Conservation (phyloP, 2,888 invertebrate species). For the Orthosia gothica region DNA sequence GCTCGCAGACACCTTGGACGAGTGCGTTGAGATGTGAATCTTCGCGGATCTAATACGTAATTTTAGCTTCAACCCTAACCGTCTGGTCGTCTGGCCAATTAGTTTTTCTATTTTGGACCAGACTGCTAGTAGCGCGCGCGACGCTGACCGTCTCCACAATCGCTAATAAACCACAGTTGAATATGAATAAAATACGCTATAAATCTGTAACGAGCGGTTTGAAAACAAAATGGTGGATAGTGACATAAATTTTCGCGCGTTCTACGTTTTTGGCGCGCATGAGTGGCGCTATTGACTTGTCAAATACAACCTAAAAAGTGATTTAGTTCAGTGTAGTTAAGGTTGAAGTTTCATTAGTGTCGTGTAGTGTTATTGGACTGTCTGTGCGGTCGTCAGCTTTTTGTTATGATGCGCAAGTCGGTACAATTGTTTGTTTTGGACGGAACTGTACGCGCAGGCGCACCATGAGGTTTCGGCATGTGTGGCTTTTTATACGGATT, state of each 20-base stretch:
- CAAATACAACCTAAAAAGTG: conserved; percentile 60
- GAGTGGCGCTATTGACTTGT: conserved; percentile 36
- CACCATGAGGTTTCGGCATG: conserved; percentile 48
- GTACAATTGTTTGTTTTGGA: conserved; percentile 72
- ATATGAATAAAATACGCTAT: conserved; percentile 75
- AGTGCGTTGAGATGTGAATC: conserved; percentile 73
- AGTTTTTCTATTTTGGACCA: conserved; percentile 87
- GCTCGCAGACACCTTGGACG: conserved; percentile 62
- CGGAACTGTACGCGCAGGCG: conserved; percentile 49
- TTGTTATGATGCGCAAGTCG: conserved; percentile 73
- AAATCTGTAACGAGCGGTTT: conserved; percentile 70
- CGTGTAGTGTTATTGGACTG: conserved; percentile 65
- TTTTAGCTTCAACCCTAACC: conserved; percentile 85
- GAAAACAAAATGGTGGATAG: conserved; percentile 68
- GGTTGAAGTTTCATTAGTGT: conserved; percentile 63
- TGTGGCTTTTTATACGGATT: conserved; percentile 48
- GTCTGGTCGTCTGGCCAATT: conserved; percentile 86
- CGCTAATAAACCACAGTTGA: conserved; percentile 70
- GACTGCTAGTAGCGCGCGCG: conserved; percentile 76
- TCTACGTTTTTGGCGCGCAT: conserved; percentile 59
- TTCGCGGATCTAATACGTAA: conserved; percentile 76
- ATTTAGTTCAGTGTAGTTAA: conserved; percentile 52
- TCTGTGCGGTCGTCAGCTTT: conserved; percentile 61
- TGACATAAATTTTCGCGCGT: conserved; percentile 69
- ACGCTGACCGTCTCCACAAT: conserved; percentile 72